Evolutionary conservation across 2,888 invertebrate species (phyloP), one percentile per base, ranked within the genome.

Genomic region (Megamerina dolium): DNA sequence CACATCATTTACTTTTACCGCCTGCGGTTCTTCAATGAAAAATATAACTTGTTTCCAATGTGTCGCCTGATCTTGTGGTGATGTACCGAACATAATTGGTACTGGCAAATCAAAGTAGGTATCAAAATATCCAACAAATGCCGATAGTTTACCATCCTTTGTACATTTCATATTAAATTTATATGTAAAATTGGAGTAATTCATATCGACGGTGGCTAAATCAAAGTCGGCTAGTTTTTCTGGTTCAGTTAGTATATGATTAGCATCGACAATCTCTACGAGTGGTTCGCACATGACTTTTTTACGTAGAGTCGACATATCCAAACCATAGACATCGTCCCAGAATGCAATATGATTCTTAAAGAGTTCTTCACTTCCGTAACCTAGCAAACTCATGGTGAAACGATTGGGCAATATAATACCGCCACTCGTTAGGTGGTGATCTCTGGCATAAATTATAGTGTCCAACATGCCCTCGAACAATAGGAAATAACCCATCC

Each of bases 401-500:
- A 92, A 93, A 53, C 81, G 77, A 66, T 88, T 90, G 1, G 95
- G 95, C 54, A 94, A 72, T 38, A 95, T 74, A 13, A 81, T 62
- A 0, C 95, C 95, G 47, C 56, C 84, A 20, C 81, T 76, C 41
- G 78, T 80, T 6, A 96, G 76, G 67, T 82, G 87, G 55, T 83
- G 80, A 58, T 95, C 85, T 58, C 93, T 78, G 0, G 92, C 91
- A 68, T 85, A 86, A 51, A 97, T 81, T 10, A 96, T 85, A 64
- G 91, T 90, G 63, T 95, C 94, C 46, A 96, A 68, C 96, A 97
- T 97, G 33, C 92, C 94, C 74, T 97, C 96, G 69, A 91, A 96
- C 2, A 96, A 73, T 30, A 97, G 75, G 67, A 96, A 95, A 68
- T 97, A 97, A 1, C 96, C 96, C 96, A 97, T 97, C 94, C 95